Conservation (phyloP, 2,888 invertebrate genomes). For the Monopis laevigella region DNA sequence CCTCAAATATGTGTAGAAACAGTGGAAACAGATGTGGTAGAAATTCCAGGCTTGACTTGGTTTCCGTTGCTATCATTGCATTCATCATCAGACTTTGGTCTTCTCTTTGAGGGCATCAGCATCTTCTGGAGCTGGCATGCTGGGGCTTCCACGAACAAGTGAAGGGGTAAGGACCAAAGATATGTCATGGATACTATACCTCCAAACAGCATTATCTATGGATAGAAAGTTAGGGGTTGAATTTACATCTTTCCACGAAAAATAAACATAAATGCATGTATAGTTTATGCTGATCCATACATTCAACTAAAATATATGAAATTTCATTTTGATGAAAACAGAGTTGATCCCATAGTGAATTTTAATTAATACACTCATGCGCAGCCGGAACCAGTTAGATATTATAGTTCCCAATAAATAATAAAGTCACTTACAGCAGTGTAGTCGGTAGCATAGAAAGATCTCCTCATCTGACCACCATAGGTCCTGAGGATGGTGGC, state of each 20-base stretch:
- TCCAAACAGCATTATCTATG: slow-evolving; percentile 56
- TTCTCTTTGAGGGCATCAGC: slow-evolving; percentile 41
- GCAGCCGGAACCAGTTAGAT: no score
- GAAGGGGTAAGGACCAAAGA: slow-evolving; percentile 41
- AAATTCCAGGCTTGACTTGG: slow-evolving; percentile 48
- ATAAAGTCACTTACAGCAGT: slow-evolving; percentile 60
- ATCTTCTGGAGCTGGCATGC: slow-evolving; percentile 50
- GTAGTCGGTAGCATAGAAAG: slow-evolving; percentile 57
- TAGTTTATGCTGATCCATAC: no score
- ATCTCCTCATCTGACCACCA: slow-evolving; percentile 54
- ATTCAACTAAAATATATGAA: no score
- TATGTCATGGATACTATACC: slow-evolving; percentile 50
- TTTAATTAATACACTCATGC: no score
- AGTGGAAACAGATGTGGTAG: slow-evolving; percentile 48
- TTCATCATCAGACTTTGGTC: slow-evolving; percentile 28
- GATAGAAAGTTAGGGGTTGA: slow-evolving; percentile 19
- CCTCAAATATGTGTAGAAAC: slow-evolving; percentile 53
- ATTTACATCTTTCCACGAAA: no score
- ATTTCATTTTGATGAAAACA: neutral
- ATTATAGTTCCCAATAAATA: no score
- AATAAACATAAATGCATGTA: no score
- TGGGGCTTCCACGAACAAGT: slow-evolving; percentile 55
- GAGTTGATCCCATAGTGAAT: no score
- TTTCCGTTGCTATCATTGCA: slow-evolving; percentile 36
- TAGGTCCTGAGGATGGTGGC: slow-evolving; percentile 53